Evolutionary conservation across 2,888 invertebrate species (phyloP).

Genomic region (Norana najaformis): DNA sequence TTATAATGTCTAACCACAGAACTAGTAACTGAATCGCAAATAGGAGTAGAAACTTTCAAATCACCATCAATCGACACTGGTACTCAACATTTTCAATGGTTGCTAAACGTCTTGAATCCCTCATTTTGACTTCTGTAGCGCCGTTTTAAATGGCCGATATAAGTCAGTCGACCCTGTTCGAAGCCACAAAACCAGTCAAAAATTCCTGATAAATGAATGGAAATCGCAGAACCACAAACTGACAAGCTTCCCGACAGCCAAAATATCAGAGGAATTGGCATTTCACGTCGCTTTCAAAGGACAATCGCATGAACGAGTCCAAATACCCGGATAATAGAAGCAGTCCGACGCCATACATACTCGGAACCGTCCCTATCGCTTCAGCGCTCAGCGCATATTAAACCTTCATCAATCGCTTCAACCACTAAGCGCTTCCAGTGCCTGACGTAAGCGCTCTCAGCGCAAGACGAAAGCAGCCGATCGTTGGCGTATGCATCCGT

Average conservation of each 20-base stretch:
- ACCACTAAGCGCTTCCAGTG: constrained; percentile 3
- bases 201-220: not conserved
- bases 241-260: not conserved
- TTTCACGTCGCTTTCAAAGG: not conserved
- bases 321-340: not conserved
- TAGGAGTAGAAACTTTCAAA: too few relatives aligned
- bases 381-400: not conserved
- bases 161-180: not conserved
- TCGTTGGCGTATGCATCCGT: not conserved
- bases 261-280: not conserved
- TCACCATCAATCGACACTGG: too few relatives aligned
- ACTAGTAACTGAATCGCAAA: too few relatives aligned
- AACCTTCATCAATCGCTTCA: not conserved
- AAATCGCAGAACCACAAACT: too few relatives aligned
- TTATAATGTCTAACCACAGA: too few relatives aligned
- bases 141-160: not conserved
- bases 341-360: not conserved
- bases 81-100: not conserved
- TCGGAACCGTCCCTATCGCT: not conserved
- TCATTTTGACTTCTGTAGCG: not conserved
- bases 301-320: not conserved
- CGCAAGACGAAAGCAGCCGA: not conserved
- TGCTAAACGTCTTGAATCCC: not conserved
- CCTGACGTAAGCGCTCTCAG: constrained; percentile 1
- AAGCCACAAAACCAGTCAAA: not conserved